These are phyloP conservation scores for Muntiacus muntjak DNA, from an alignment of 2,113 vertebrate genomes.

Conservation along the genomic window DNA sequence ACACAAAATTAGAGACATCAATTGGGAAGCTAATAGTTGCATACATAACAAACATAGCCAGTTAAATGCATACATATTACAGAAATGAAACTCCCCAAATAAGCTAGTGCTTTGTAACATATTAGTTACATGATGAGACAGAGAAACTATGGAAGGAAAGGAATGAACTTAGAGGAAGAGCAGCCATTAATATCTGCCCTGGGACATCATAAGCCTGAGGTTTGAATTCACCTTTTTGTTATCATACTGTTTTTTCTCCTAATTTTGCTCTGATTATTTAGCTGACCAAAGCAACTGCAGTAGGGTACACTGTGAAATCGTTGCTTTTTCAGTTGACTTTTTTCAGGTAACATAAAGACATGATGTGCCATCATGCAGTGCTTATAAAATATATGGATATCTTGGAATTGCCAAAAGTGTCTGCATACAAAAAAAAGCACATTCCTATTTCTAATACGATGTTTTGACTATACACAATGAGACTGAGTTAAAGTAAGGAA, in stretches of 20 bases:
- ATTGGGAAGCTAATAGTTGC: conserved; percentile 12
- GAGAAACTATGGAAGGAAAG: background rate
- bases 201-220: conserved; percentile 1
- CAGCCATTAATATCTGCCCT: conserved; percentile 46
- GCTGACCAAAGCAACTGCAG: conserved; percentile 52
- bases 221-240: conserved; percentile 39
- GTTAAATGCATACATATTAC: background rate
- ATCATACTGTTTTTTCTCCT: conserved; percentile 20
- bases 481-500: background rate
- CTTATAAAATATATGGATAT: background rate
- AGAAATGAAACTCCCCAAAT: background rate
- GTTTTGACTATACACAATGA: background rate
- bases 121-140: background rate
- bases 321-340: conserved; percentile 47
- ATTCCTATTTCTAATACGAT: background rate
- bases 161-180: conserved; percentile 1
- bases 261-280: conserved; percentile 65
- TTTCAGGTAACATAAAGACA: conserved; percentile 1
- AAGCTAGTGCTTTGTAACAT: background rate
- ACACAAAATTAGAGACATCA: conserved; percentile 60
- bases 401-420: background rate
- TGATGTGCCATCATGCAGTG: background rate
- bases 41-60: background rate
- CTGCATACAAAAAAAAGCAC: background rate
- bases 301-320: background rate